phyloP scores from a whole-genome alignment of 2,888 invertebrate genomes.

The Drosophila paramelanica region DNA sequence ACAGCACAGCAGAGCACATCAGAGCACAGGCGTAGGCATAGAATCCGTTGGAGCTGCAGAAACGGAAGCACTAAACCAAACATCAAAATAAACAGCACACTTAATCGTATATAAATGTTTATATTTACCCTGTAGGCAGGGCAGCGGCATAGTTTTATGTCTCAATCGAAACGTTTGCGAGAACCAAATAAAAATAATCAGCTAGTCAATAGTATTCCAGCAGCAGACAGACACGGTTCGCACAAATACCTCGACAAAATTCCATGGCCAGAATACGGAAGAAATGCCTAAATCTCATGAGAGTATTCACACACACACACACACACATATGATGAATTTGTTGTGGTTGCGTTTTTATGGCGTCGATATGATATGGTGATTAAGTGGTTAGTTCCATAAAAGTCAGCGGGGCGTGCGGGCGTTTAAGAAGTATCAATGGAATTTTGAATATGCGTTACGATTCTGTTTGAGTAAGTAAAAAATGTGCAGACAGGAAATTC shows the following conservation, averaged over 20 bases:
- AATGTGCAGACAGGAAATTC: constrained; percentile 7
- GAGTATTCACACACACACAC: constrained; percentile 7
- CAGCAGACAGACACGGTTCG: constrained; percentile 1
- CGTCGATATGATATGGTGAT: constrained; percentile 53
- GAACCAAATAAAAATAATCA: constrained; percentile 78
- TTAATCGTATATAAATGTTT: constrained; percentile 80
- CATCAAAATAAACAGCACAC: constrained; percentile 81
- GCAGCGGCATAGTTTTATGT: constrained; percentile 73
- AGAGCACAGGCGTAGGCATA: constrained; percentile 18
- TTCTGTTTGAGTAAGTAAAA: constrained; percentile 11
- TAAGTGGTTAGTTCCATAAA: constrained; percentile 57
- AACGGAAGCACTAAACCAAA: constrained; percentile 79
- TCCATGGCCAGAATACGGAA: constrained; percentile 36
- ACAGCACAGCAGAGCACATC: constrained; percentile 5
- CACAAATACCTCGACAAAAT: neutral
- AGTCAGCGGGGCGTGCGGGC: constrained; percentile 41
- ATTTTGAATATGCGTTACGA: constrained; percentile 11
- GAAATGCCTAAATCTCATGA: constrained; percentile 54
- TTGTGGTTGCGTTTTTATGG: constrained; percentile 39
- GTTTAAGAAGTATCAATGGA: constrained; percentile 37
- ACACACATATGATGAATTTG: constrained; percentile 19
- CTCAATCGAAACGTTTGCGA: constrained; percentile 73
- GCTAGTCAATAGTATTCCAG: constrained; percentile 68
- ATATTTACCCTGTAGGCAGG: constrained; percentile 54
- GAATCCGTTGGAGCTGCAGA: constrained; percentile 27